Conservation (phyloP, 2,113 vertebrate genomes). For the Nesoenas mayeri region DNA sequence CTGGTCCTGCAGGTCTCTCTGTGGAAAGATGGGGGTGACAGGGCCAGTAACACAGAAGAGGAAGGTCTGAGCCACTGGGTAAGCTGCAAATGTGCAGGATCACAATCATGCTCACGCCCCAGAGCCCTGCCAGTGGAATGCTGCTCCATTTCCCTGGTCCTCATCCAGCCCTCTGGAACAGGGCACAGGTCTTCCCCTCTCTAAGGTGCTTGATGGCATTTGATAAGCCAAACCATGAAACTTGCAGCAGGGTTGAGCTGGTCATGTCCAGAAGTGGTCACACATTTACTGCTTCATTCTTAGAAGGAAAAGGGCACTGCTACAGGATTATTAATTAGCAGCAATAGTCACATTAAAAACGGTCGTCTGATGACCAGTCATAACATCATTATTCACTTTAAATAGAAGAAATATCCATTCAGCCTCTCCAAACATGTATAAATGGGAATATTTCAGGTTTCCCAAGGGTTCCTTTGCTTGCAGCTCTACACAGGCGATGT, state of each 20-base stretch:
- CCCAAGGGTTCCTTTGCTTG: not conserved
- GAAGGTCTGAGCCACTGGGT: rapidly evolving
- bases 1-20: not conserved
- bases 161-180: not conserved
- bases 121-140: rapidly evolving
- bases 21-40: rapidly evolving
- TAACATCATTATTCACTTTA: not conserved
- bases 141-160: not conserved
- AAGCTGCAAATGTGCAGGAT: not conserved
- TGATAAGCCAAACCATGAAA: not conserved
- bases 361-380: not conserved
- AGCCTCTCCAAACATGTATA: not conserved
- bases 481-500: not conserved
- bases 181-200: not conserved
- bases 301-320: not conserved
- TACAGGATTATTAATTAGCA: not conserved
- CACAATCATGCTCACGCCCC: rapidly evolving
- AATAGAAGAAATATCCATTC: not conserved
- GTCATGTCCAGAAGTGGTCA: not conserved
- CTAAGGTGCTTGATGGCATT: not conserved
- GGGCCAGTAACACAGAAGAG: rapidly evolving
- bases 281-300: rapidly evolving
- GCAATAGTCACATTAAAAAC: not conserved
- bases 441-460: not conserved
- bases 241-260: not conserved